Evolutionary conservation across 1,140 invertebrate genomes (phyloP).

Genomic region (Philotrypesis tridentata): DNA sequence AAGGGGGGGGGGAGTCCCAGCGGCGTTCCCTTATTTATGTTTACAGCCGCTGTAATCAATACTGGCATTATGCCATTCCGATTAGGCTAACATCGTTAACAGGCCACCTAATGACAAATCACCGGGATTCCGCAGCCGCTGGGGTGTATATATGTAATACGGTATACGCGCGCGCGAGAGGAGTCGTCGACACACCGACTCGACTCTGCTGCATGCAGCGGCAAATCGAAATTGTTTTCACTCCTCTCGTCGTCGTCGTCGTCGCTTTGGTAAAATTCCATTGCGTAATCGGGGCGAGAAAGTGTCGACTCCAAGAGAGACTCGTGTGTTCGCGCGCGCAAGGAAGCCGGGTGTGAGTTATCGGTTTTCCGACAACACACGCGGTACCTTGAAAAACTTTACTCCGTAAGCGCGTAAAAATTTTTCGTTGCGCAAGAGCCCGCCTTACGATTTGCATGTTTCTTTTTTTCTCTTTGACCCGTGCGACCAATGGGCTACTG

Average conservation of each 20-base stretch:
- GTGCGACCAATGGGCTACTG: background rate
- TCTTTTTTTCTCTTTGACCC: background rate
- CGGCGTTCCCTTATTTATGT: constrained; percentile 47
- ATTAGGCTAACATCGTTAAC: constrained; percentile 43
- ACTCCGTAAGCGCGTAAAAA: background rate
- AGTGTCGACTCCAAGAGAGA: background rate
- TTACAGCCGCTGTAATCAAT: constrained; percentile 41
- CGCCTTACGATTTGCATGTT: background rate
- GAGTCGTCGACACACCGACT: no score
- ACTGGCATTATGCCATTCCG: constrained; percentile 45
- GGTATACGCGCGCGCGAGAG: background rate
- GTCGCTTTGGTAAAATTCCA: background rate
- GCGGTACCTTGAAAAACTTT: background rate
- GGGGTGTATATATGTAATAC: no score
- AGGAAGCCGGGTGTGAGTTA: background rate
- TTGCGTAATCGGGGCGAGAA: background rate
- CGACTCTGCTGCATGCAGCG: background rate
- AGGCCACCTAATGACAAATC: constrained; percentile 41
- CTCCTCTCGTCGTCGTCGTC: no score
- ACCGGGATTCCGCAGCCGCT: no score
- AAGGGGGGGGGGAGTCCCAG: background rate
- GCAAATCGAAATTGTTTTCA: background rate
- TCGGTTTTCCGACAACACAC: background rate
- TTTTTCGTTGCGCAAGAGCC: background rate
- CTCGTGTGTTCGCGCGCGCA: background rate